Evolutionary conservation across 1,140 invertebrate genomes (phyloP).

Genomic region (Euura saliciscinereae): DNA sequence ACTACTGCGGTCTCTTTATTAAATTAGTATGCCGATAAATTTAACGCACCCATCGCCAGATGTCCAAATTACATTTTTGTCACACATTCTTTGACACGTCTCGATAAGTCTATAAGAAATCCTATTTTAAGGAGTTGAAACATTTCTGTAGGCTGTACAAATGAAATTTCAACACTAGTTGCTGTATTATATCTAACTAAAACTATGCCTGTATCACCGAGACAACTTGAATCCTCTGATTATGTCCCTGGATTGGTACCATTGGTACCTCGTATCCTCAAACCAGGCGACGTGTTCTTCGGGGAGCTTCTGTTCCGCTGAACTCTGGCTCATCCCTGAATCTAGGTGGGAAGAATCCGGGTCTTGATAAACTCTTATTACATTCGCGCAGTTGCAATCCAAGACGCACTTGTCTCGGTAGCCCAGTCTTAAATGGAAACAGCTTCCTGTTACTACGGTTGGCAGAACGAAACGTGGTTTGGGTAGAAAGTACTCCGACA

Average conservation of each 20-base stretch:
- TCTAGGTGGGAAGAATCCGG: slow-evolving; percentile 33
- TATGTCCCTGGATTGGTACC: slow-evolving; percentile 53
- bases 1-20: too few relatives aligned
- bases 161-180: too few relatives aligned
- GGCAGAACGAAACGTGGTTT: slow-evolving; percentile 47
- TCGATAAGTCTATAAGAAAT: too few relatives aligned
- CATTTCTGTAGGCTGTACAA: too few relatives aligned
- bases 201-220: slow-evolving; percentile 28
- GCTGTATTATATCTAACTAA: too few relatives aligned
- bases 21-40: too few relatives aligned
- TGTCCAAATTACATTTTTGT: too few relatives aligned
- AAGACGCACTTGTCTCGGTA: slow-evolving; percentile 33
- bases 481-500: slow-evolving; percentile 51
- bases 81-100: too few relatives aligned
- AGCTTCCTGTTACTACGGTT: slow-evolving; percentile 20
- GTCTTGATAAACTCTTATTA: slow-evolving; percentile 47
- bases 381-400: slow-evolving; percentile 40
- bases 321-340: slow-evolving; percentile 18
- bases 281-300: slow-evolving; percentile 21
- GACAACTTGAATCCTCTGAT: slow-evolving; percentile 53
- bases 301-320: slow-evolving; percentile 13
- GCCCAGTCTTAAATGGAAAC: slow-evolving; percentile 45
- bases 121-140: too few relatives aligned
- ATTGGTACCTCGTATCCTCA: slow-evolving; percentile 36
- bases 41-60: too few relatives aligned